A percentile compares a stretch with the other conserved stretches of the same genome.
phyloP scores from a whole-genome alignment of 2,113 vertebrate species.

The Microtus montanus region DNA sequence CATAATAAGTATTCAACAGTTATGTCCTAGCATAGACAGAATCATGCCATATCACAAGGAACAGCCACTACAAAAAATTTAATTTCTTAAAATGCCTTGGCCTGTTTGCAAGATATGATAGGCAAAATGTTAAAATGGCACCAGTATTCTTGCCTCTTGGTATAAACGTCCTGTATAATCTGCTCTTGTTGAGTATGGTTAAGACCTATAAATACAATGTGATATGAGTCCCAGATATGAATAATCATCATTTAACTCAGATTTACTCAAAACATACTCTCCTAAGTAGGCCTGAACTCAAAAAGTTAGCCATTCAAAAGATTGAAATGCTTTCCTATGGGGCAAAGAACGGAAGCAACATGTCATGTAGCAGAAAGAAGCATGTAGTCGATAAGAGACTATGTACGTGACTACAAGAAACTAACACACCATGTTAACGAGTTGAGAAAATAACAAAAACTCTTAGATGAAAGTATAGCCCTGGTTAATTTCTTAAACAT shows the following conservation, averaged over 20 bases:
- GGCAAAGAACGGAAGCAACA: background rate
- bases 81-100: background rate
- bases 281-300: background rate
- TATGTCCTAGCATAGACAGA: background rate
- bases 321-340: background rate
- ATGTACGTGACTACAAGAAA: background rate
- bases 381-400: background rate
- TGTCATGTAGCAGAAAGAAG: background rate
- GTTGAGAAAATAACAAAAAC: background rate
- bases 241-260: background rate
- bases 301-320: slow-evolving; percentile 31
- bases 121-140: background rate
- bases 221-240: background rate
- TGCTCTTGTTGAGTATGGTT: background rate
- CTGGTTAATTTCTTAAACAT: background rate
- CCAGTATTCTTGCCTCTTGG: background rate
- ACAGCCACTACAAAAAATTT: background rate
- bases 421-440: background rate
- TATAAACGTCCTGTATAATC: background rate
- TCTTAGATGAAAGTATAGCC: background rate
- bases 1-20: background rate
- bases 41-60: background rate
- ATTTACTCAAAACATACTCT: slow-evolving; percentile 36
- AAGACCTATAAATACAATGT: slow-evolving; percentile 31
- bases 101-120: background rate